phyloP scores from a whole-genome alignment of 2,113 vertebrate species.

The Agelaius tricolor region DNA sequence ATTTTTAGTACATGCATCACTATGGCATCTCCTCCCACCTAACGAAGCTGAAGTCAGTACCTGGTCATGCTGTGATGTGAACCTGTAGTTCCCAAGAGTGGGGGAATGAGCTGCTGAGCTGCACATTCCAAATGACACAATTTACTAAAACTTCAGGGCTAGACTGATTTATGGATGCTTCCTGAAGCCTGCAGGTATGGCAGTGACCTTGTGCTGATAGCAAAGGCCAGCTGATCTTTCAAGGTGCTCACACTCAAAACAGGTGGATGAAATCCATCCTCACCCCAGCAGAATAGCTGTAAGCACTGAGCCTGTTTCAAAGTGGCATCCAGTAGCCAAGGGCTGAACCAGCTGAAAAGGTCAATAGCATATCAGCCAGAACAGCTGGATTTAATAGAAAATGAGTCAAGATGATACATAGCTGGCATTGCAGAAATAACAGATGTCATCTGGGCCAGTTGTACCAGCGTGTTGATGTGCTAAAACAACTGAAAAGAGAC shows the following conservation, averaged over 20 bases:
- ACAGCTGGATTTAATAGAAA: conserved; percentile 58
- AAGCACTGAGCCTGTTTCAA: background rate
- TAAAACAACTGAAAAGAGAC: conserved; percentile 34
- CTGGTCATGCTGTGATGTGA: background rate
- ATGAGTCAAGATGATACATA: background rate
- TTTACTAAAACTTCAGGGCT: background rate
- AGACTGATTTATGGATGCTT: background rate
- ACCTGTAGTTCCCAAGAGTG: background rate
- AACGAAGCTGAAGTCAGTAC: background rate
- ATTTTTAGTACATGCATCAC: background rate
- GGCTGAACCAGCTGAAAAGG: conserved; percentile 30
- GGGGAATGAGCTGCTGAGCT: background rate
- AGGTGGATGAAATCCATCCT: conserved; percentile 2
- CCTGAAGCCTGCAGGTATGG: background rate
- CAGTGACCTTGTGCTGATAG: background rate
- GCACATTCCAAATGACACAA: background rate
- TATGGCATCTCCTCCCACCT: background rate
- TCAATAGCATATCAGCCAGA: conserved; percentile 26
- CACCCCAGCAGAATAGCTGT: background rate
- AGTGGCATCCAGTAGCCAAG: background rate
- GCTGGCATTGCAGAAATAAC: conserved; percentile 26
- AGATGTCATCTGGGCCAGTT: background rate
- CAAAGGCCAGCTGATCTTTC: background rate
- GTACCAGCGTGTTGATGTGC: background rate
- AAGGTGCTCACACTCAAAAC: background rate